Conservation (phyloP, 2,113 vertebrate species). For the Motacilla alba region DNA sequence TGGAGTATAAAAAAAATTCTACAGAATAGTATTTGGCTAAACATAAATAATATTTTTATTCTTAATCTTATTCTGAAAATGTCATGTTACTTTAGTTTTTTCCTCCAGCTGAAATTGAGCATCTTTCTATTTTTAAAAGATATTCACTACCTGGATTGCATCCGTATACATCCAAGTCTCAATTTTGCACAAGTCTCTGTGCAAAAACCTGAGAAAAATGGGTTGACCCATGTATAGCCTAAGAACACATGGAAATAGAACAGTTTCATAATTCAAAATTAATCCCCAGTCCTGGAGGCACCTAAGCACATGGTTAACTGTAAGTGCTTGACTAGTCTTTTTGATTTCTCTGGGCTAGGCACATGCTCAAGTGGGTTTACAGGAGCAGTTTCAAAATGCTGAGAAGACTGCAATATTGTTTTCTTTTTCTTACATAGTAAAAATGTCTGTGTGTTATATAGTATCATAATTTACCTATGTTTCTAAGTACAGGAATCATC, state of each 20-base stretch:
- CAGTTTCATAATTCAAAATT: conserved; percentile 33
- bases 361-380: background rate
- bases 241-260: background rate
- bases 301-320: background rate
- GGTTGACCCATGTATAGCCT: background rate
- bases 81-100: background rate
- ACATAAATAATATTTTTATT: background rate
- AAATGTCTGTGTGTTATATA: conserved; percentile 13
- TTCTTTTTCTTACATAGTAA: background rate
- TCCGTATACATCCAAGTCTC: background rate
- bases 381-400: background rate
- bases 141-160: background rate
- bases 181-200: background rate
- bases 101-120: background rate
- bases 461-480: background rate
- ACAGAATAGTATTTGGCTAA: background rate
- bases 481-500: background rate
- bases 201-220: background rate
- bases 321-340: conserved; percentile 9
- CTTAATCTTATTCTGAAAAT: background rate
- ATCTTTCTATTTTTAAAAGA: background rate
- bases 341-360: conserved; percentile 18
- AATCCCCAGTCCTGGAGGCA: background rate
- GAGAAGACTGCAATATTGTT: background rate
- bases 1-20: background rate